These are phyloP conservation scores for Phengaris arion DNA, from an alignment of 2,888 invertebrate species.

Conservation along the genomic window DNA sequence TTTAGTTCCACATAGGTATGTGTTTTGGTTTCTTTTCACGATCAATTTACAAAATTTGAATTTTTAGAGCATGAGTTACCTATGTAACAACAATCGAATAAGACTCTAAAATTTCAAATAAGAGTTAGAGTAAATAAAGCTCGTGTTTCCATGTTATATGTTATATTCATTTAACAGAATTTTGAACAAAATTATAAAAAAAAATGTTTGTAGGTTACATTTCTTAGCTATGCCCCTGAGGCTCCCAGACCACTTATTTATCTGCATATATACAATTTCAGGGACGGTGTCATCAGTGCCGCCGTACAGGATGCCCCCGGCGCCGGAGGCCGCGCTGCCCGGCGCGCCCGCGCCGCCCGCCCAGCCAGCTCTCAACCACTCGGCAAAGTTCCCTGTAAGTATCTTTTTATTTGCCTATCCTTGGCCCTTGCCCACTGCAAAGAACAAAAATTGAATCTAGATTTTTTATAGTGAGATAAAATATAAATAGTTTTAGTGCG, in stretches of 20 bases:
- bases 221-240: neutral
- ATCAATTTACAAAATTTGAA: neutral
- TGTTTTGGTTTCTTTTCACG: neutral
- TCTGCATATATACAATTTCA: slow-evolving; percentile 38
- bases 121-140: too few relatives aligned
- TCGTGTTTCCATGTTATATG: too few relatives aligned
- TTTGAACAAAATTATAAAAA: too few relatives aligned
- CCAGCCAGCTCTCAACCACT: slow-evolving; percentile 82
- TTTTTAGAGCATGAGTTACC: neutral
- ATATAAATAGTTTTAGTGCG: too few relatives aligned
- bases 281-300: slow-evolving; percentile 66
- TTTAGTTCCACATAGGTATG: neutral
- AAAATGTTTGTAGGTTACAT: too few relatives aligned
- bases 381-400: slow-evolving; percentile 88
- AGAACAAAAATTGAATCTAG: neutral
- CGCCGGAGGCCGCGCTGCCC: slow-evolving; percentile 80
- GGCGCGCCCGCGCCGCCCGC: slow-evolving; percentile 74
- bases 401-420: neutral
- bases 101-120: too few relatives aligned
- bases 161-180: too few relatives aligned
- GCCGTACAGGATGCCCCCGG: slow-evolving; percentile 85
- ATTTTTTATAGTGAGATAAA: too few relatives aligned
- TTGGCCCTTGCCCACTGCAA: neutral
- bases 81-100: neutral
- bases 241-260: neutral